Conservation (phyloP, 1,140 invertebrate genomes). For the Bombus haemorrhoidalis region DNA sequence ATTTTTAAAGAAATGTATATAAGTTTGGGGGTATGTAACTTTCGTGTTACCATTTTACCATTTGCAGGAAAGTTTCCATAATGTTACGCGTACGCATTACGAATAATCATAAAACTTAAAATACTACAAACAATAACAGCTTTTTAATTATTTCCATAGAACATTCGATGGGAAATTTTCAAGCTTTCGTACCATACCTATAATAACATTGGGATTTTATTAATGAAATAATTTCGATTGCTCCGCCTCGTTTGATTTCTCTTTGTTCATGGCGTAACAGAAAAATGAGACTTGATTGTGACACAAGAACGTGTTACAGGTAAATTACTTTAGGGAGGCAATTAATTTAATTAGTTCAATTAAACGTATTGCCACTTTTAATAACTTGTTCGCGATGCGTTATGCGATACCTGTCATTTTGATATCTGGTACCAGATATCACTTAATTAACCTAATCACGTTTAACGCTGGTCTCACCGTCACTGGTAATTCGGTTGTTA, state of each 20-base stretch:
- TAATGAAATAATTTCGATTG: not conserved
- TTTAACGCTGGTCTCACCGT: not conserved
- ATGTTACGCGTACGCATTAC: not conserved
- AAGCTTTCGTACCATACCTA: not conserved
- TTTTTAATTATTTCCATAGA: not conserved
- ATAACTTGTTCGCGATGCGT: not conserved
- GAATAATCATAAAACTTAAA: not conserved
- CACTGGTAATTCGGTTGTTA: not conserved
- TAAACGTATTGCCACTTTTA: not conserved
- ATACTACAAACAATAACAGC: not conserved
- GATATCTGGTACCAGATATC: not conserved
- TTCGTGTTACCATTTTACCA: too few species aligned
- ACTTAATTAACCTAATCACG: slow-evolving; percentile 25
- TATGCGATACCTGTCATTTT: not conserved
- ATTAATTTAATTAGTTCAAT: slow-evolving; percentile 15
- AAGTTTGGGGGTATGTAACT: too few species aligned
- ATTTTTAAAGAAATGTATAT: too few species aligned
- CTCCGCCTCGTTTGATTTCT: not conserved
- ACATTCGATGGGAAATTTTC: not conserved
- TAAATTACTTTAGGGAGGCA: not conserved
- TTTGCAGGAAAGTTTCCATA: not conserved
- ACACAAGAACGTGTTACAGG: not conserved
- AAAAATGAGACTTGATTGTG: slow-evolving; percentile 34
- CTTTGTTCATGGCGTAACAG: not conserved
- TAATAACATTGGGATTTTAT: not conserved